Evolutionary conservation across 92 coral and sea anemone genomes (phyloP), one percentile per base, ranked within the genome.

Genomic region (Virgularia gustaviana): DNA sequence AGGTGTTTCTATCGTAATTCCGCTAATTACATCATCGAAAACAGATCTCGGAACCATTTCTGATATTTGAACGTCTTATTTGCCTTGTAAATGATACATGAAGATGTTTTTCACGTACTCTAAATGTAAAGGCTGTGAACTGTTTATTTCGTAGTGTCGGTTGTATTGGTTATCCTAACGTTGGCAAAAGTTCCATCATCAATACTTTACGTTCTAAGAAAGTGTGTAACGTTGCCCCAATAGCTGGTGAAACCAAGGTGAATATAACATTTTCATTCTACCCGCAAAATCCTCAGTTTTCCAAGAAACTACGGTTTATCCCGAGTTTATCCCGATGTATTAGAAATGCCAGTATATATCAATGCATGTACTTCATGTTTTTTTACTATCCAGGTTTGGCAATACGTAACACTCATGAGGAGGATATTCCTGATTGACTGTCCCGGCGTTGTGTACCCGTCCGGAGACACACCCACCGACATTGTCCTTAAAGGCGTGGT

Each of bases 401-500:
- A 94, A 72, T 94, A 94, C 63, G 95, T 94, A 13, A 94, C 99
- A 8, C 77, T 94, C 11, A 89, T 94, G 99, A 88, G 99, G 54
- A 87, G 99, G 63, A 94, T 94, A 11, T 94, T 79, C 39, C 80
- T 94, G 32, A 91, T 94, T 23, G 99, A 94, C 56, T 94, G 99
- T 13, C 99, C 99, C 24, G 99, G 99, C 12, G 99, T 94, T 0
- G 99, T 94, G 23, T 89, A 94, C 37, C 99, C 99, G 0, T 84
- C 88, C 15, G 96, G 92, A 10, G 99, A 94, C 57, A 72, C 89
- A 0, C 96, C 90, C 57, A 90, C 94, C 19, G 99, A 94, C 43
- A 94, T 94, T 39, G 90, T 94, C 36, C 88, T 94, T 9, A 94
- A 94, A 64, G 99, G 96, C 56, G 99, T 94, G 99, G 98, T 92